Percentiles rank a stretch among this genome's conserved stretches.
phyloP scores from a whole-genome alignment of 1,140 invertebrate species.

The Geopemphigus sp. region DNA sequence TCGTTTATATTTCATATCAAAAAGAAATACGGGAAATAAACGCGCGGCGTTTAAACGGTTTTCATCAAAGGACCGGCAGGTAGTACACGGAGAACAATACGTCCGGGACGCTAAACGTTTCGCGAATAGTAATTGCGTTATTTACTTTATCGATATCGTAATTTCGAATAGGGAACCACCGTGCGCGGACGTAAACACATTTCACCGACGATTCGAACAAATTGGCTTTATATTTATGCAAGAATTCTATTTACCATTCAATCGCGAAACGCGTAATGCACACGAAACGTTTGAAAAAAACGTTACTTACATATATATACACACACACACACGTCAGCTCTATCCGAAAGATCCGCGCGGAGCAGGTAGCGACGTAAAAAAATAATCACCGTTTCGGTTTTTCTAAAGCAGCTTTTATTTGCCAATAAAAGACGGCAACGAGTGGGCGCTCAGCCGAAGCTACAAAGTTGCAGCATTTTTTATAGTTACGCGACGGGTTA shows the following conservation, averaged over 20 bases:
- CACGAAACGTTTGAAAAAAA: background rate
- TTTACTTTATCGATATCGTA: background rate
- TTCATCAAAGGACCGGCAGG: too few species aligned
- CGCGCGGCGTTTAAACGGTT: too few species aligned
- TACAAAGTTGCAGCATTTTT: background rate
- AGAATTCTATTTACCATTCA: background rate
- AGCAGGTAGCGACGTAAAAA: background rate
- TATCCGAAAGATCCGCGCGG: background rate
- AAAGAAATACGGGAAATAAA: background rate
- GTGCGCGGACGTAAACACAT: background rate
- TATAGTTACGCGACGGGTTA: too few species aligned
- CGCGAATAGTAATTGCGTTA: background rate
- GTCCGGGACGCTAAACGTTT: background rate
- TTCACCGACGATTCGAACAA: background rate
- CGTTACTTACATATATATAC: background rate
- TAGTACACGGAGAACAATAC: too few species aligned
- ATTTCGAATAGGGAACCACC: background rate
- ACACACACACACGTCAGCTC: too few species aligned
- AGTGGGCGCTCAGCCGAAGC: background rate
- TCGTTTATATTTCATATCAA: background rate
- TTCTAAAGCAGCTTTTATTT: slow-evolving; percentile 12
- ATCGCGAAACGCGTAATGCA: background rate
- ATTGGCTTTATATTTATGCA: slow-evolving; percentile 5
- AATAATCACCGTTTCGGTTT: background rate
- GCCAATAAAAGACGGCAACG: background rate